These are phyloP conservation scores for Ataeniobius toweri DNA, from an alignment of 2,797 vertebrate species.

Conservation along the genomic window DNA sequence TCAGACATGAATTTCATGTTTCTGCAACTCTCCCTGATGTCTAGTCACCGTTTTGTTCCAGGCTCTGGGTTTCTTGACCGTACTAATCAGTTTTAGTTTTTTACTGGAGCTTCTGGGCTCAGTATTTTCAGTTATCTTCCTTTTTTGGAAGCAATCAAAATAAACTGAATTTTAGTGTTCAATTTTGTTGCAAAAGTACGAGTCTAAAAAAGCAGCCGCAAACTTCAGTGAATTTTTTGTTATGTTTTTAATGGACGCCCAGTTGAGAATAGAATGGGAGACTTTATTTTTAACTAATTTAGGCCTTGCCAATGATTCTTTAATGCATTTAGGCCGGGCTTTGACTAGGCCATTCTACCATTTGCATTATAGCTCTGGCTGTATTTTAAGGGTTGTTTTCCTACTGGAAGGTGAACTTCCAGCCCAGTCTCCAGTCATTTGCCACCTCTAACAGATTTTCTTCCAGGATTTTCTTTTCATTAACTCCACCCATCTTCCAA, in stretches of 20 bases:
- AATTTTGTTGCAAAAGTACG: background rate
- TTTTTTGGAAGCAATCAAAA: background rate
- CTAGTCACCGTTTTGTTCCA: background rate
- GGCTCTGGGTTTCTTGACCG: background rate
- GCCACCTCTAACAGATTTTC: too few species aligned
- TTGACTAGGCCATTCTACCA: background rate
- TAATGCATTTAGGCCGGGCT: background rate
- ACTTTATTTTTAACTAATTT: background rate
- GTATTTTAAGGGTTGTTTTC: background rate
- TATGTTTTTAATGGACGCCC: background rate
- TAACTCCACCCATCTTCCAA: too few species aligned
- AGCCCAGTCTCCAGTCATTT: too few species aligned
- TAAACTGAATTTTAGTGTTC: background rate
- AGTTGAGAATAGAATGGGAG: background rate
- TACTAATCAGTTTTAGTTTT: background rate
- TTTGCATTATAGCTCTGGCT: background rate
- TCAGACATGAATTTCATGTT: slow-evolving; percentile 36
- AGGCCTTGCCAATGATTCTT: background rate
- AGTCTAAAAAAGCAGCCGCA: background rate
- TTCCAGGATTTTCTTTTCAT: too few species aligned
- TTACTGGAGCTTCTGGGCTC: background rate
- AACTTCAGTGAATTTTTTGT: background rate
- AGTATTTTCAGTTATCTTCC: background rate
- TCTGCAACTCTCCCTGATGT: slow-evolving; percentile 7
- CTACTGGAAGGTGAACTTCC: background rate